Conservation (phyloP, 2,113 vertebrate genomes). For the Pluvialis apricaria region DNA sequence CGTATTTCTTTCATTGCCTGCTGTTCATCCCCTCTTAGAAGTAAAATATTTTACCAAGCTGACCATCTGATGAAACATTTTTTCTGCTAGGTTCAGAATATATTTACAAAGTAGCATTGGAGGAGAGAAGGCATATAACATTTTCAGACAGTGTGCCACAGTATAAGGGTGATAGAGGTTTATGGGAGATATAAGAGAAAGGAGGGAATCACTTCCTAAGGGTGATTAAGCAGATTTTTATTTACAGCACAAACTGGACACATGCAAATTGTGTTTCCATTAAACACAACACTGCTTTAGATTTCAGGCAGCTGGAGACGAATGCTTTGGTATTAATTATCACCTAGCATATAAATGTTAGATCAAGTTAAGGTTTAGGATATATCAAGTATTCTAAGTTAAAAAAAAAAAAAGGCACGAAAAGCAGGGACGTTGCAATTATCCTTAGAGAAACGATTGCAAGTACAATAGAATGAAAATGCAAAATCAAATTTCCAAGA, state of each 20-base stretch:
- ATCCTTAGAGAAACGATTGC: neutral
- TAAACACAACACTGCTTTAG: neutral
- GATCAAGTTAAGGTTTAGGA: neutral
- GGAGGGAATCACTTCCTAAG: neutral
- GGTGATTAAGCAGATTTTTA: slow-evolving; percentile 53
- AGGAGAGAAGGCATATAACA: slow-evolving; percentile 53
- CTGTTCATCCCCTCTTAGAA: slow-evolving; percentile 52
- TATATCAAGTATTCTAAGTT: neutral
- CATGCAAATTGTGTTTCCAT: slow-evolving; percentile 16
- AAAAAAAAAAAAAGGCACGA: neutral
- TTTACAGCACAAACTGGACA: slow-evolving; percentile 39
- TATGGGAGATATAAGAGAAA: slow-evolving; percentile 28
- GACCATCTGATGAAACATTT: slow-evolving; percentile 60
- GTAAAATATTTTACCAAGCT: slow-evolving; percentile 67
- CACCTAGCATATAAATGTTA: neutral
- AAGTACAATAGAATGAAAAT: neutral
- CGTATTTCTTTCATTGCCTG: slow-evolving; percentile 55
- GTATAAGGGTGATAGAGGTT: slow-evolving; percentile 29
- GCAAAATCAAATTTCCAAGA: neutral
- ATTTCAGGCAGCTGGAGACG: slow-evolving; percentile 4
- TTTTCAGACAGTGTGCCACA: neutral
- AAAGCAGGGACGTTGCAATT: neutral
- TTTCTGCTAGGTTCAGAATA: slow-evolving; percentile 43
- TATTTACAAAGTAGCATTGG: slow-evolving; percentile 28
- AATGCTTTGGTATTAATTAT: slow-evolving; percentile 21